Percentiles rank a stretch among this genome's conserved stretches.
These are phyloP conservation scores for Lutraria lutraria DNA, from an alignment of 2,888 invertebrate genomes.

Conservation along the genomic window DNA sequence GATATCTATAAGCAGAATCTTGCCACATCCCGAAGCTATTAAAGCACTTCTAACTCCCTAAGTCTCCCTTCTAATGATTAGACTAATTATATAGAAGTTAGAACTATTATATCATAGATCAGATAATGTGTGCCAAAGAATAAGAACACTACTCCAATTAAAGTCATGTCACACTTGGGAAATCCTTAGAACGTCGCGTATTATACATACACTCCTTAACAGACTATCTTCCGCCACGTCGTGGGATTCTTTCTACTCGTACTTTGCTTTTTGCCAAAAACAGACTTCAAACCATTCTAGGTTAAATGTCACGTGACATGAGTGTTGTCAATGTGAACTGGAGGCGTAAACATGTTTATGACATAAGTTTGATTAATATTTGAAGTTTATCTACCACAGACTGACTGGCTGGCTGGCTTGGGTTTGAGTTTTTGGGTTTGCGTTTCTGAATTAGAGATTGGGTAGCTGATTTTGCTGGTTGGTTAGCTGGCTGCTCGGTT, in stretches of 20 bases:
- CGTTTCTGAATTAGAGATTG: too few species aligned
- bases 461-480: too few species aligned
- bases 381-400: too few species aligned
- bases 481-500: too few species aligned
- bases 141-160: conserved; percentile 1
- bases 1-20: conserved; percentile 49
- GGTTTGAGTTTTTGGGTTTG: too few species aligned
- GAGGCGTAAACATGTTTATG: too few species aligned
- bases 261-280: background rate
- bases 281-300: too few species aligned
- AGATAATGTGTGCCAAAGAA: conserved; percentile 40
- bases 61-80: conserved; percentile 56
- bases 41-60: conserved; percentile 46
- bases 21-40: conserved; percentile 58
- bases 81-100: conserved; percentile 39
- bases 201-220: background rate
- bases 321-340: too few species aligned
- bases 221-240: background rate
- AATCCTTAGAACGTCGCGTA: background rate
- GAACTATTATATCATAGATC: conserved; percentile 42
- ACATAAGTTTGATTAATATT: too few species aligned
- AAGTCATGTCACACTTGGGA: background rate
- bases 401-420: too few species aligned
- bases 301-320: too few species aligned
- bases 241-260: background rate